These are phyloP conservation scores for Sceloporus tristichus DNA, from an alignment of 2,113 vertebrate genomes.

Conservation along the genomic window DNA sequence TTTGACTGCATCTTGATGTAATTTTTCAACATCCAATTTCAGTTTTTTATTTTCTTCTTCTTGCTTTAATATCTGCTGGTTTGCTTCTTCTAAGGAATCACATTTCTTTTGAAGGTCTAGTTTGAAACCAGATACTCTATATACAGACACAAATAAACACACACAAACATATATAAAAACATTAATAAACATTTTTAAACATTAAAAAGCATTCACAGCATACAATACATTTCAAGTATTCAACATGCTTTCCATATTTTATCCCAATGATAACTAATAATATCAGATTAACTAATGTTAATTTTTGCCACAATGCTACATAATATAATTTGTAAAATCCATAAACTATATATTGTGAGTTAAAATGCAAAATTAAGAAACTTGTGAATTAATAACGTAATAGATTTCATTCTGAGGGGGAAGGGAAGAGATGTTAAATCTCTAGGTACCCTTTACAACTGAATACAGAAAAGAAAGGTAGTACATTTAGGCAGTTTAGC, in stretches of 20 bases:
- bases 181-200: neutral
- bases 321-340: neutral
- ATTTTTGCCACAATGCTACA: neutral
- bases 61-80: constrained; percentile 79
- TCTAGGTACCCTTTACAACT: neutral
- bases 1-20: constrained; percentile 80
- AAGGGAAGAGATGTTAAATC: neutral
- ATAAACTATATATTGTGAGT: neutral
- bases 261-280: neutral
- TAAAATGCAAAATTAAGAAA: neutral
- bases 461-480: constrained; percentile 29
- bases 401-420: neutral
- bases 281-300: neutral
- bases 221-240: neutral
- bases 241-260: neutral
- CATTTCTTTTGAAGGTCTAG: constrained; percentile 88
- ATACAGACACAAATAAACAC: constrained; percentile 11
- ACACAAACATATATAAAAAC: constrained; percentile 26
- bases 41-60: constrained; percentile 82
- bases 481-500: constrained; percentile 53
- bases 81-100: constrained; percentile 79
- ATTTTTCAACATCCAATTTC: constrained; percentile 83
- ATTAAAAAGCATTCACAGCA: neutral
- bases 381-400: neutral
- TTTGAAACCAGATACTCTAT: constrained; percentile 81